Conservation (phyloP, 2,888 invertebrate genomes). For the Hirtodrosophila trivittata region DNA sequence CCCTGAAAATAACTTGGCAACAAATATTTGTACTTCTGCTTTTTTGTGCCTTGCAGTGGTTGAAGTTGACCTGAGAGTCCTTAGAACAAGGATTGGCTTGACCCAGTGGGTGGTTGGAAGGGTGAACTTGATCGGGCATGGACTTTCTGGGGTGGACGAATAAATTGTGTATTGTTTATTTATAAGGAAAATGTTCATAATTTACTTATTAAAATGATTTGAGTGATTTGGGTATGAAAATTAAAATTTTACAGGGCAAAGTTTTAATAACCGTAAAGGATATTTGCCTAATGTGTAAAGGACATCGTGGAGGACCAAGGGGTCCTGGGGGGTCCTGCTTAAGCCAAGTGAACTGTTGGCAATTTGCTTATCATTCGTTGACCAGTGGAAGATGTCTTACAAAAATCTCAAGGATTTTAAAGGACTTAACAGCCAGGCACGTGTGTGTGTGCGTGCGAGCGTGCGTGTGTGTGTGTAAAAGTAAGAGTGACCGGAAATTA, state of each 20-base stretch:
- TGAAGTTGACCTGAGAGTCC: conserved; percentile 28
- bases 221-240: conserved; percentile 78
- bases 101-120: not conserved
- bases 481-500: conserved; percentile 79
- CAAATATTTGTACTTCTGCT: conserved; percentile 70
- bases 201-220: conserved; percentile 81
- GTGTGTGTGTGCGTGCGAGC: conserved; percentile 22
- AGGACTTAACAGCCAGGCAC: conserved; percentile 58
- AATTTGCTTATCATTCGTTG: conserved; percentile 78
- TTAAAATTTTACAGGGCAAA: conserved; percentile 67
- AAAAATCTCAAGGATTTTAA: conserved; percentile 74
- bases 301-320: conserved; percentile 1
- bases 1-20: conserved; percentile 47
- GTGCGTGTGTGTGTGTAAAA: conserved; percentile 20
- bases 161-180: conserved; percentile 80
- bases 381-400: conserved; percentile 67
- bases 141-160: conserved; percentile 54
- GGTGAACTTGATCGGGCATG: conserved; percentile 9
- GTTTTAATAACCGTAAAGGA: conserved; percentile 75
- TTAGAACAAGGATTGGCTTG: not conserved
- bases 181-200: conserved; percentile 75
- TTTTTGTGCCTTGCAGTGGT: conserved; percentile 39
- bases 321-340: conserved; percentile 45
- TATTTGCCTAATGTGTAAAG: conserved; percentile 58
- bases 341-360: conserved; percentile 72